Percentiles rank a stretch among this genome's conserved stretches.
Evolutionary conservation across 2,797 vertebrate genomes (phyloP).

Genomic region (Triplophysa yarkandensis): DNA sequence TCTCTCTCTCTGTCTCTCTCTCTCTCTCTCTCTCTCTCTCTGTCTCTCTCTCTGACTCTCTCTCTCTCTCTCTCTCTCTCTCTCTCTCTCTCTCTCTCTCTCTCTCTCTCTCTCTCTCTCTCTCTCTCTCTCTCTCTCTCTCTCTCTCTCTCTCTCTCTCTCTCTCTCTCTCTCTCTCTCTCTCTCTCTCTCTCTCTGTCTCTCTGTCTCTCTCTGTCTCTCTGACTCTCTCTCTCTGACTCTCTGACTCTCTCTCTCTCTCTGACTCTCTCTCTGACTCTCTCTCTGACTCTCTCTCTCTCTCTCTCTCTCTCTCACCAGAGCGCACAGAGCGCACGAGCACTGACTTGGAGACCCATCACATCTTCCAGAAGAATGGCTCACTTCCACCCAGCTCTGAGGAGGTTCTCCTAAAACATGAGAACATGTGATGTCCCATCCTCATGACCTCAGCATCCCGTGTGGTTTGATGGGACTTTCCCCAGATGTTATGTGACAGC

Average conservation of each 20-base stretch:
- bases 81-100: conserved; percentile 2
- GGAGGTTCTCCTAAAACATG: conserved; percentile 5
- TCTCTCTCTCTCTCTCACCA: not conserved
- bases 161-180: not conserved
- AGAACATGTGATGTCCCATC: too few species aligned
- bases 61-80: not conserved
- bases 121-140: not conserved
- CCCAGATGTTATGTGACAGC: conserved; percentile 10
- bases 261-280: too few species aligned
- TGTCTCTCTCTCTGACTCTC: conserved; percentile 17
- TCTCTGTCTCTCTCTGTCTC: conserved; percentile 5
- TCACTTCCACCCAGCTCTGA: not conserved
- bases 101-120: not conserved
- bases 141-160: conserved; percentile 2
- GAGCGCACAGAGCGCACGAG: not conserved
- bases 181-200: conserved; percentile 8
- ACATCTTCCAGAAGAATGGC: conserved; percentile 1
- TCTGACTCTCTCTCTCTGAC: conserved; percentile 9
- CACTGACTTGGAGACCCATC: not conserved
- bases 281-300: conserved; percentile 18
- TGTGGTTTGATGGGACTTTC: not conserved
- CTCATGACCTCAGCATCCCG: conserved; percentile 10
- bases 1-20: conserved; percentile 1
- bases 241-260: conserved; percentile 17
- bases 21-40: conserved; percentile 10